Base-by-base conservation (phyloP, 1,140 invertebrate genomes). In the Brachionus calyciflorus region DNA sequence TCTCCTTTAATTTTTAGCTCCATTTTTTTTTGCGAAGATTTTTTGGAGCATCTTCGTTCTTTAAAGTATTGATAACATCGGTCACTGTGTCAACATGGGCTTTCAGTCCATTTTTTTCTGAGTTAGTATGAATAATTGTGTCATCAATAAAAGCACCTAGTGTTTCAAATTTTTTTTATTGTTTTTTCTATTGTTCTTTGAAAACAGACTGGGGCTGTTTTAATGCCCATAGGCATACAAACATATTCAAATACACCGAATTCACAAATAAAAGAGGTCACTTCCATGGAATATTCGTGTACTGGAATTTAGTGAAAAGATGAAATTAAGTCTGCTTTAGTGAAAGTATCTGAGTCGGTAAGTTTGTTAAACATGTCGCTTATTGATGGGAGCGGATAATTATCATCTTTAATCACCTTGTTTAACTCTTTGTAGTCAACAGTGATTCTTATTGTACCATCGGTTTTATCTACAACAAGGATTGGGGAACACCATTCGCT, bases 201-300 rank as follows among this genome's bases (percentile, higher is more conserved):
- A 26, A 78, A 78, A 17, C 76, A 55, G 9, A 51, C 76, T 21
- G 44, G 76, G 14, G 68, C 53, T n/a, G 77, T 78, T 21, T 24
- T 60, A 12, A 76, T 21, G n/a, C 73, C 73, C 21, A 78, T 48
- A 17, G 77, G 77, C 77, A 78, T 76, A 49, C 7, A 9, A 19
- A 78, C 40, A 19, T 60, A 78, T 51, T 78, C 44, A 40, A 77
- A 78, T 9, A 78, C 2, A 3, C 77, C 77, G 6, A 51, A 57
- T 28, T 68, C 33, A 28, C 53, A 48, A 28, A 55, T 44, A n/a
- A 41, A 41, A 14, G 63, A 28, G 21, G 55, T 60, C 1, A 26
- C 19, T 21, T 60, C 7, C 7, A 33, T 60, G 0, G 28, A 33
- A 14, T 40, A 7, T 2, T 21, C 19, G n/a, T 60, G 1, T 1